A percentile compares a stretch with the other conserved stretches of the same genome.
These are phyloP conservation scores for Coluber constrictor DNA, from an alignment of 2,797 vertebrate genomes.

Conservation along the genomic window DNA sequence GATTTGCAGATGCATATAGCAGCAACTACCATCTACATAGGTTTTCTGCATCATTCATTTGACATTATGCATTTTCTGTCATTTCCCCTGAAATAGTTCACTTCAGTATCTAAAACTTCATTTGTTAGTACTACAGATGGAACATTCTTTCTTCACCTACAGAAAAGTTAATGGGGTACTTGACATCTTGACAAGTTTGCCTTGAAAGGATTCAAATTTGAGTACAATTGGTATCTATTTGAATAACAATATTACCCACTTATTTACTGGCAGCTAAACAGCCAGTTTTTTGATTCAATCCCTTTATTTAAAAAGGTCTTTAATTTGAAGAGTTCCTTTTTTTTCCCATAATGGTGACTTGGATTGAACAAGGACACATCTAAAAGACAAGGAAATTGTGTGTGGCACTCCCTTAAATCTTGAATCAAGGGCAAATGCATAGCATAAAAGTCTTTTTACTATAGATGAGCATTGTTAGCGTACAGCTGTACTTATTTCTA, in stretches of 20 bases:
- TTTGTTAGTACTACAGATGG: not conserved
- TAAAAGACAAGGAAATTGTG: not conserved
- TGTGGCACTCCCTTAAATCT: not conserved
- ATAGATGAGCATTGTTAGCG: no score
- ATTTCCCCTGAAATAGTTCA: not conserved
- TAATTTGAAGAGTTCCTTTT: not conserved
- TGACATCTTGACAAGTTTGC: conserved; percentile 20
- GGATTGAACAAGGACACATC: not conserved
- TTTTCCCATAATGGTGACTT: not conserved
- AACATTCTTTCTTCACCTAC: not conserved
- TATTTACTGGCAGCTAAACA: conserved; percentile 21
- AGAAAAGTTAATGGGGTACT: not conserved
- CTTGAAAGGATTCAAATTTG: not conserved
- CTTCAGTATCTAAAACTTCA: not conserved
- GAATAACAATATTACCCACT: not conserved
- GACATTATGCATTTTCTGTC: not conserved
- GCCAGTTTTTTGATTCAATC: not conserved
- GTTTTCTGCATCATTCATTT: not conserved
- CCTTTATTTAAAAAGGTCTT: conserved; percentile 14
- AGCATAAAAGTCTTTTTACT: not conserved
- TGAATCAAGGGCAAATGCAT: not conserved
- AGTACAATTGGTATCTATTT: conserved; percentile 19
- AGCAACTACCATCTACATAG: rapidly evolving
- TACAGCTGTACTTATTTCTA: not conserved
- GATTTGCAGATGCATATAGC: not conserved